Conservation (phyloP, 1,140 invertebrate species). For the Dreissena rostriformis region DNA sequence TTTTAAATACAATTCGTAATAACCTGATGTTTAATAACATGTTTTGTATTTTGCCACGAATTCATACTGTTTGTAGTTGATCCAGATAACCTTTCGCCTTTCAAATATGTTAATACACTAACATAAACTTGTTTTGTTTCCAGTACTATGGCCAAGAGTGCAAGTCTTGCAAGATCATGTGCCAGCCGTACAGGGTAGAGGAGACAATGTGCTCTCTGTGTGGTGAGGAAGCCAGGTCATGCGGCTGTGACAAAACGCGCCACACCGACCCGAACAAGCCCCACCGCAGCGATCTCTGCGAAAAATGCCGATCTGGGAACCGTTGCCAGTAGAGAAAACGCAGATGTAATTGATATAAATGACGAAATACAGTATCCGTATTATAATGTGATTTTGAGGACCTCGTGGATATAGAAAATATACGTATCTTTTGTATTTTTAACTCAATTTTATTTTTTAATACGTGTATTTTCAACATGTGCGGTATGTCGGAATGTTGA, state of each 20-base stretch:
- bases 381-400: not conserved
- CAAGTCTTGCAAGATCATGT: conserved; percentile 5
- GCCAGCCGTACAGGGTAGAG: conserved; percentile 27
- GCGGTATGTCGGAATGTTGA: too few species aligned
- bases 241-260: conserved; percentile 16
- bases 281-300: too few species aligned
- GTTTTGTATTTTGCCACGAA: not conserved
- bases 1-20: not conserved
- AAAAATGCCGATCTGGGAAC: too few species aligned
- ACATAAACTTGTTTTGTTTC: not conserved
- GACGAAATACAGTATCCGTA: not conserved
- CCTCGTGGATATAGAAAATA: not conserved
- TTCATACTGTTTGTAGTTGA: not conserved
- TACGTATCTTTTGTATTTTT: too few species aligned
- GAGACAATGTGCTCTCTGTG: conserved; percentile 25
- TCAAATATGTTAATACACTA: not conserved
- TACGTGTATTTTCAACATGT: too few species aligned
- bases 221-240: not conserved
- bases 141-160: conserved; percentile 40
- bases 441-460: too few species aligned
- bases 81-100: not conserved
- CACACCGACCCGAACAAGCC: not conserved
- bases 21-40: not conserved
- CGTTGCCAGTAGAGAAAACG: too few species aligned
- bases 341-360: too few species aligned